Evolutionary conservation across 2,797 vertebrate genomes (phyloP).

Genomic region (Orestias chungarensis): DNA sequence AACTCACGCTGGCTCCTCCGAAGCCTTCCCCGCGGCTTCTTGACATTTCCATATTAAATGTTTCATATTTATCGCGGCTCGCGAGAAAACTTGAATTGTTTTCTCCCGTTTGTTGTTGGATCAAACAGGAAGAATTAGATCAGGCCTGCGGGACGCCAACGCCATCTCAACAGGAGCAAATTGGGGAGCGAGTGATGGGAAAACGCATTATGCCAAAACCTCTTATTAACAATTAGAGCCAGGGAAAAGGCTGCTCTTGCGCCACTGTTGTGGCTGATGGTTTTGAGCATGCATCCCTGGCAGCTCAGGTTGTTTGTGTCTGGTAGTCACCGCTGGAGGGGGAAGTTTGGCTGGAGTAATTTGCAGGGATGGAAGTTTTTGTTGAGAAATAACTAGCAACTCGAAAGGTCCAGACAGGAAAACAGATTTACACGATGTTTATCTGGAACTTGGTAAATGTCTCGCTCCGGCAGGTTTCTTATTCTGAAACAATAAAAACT

Average conservation of each 20-base stretch:
- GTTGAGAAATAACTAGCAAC: slow-evolving; percentile 8
- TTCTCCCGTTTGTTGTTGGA: slow-evolving; percentile 55
- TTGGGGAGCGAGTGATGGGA: slow-evolving; percentile 67
- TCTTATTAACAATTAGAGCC: slow-evolving; percentile 72
- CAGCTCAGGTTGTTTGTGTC: slow-evolving; percentile 64
- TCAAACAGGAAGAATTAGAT: slow-evolving; percentile 67
- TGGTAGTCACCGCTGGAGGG: slow-evolving; percentile 41
- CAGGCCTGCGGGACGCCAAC: slow-evolving; percentile 64
- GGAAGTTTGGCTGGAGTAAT: slow-evolving; percentile 28
- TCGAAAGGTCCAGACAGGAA: background rate
- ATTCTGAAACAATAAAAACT: background rate
- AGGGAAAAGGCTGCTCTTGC: slow-evolving; percentile 55
- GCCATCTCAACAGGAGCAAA: slow-evolving; percentile 61
- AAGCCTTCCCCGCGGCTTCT: slow-evolving; percentile 25
- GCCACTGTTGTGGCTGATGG: slow-evolving; percentile 71
- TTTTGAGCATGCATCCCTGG: slow-evolving; percentile 54
- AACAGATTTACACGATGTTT: background rate
- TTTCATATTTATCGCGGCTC: slow-evolving; percentile 38
- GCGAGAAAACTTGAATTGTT: slow-evolving; percentile 19
- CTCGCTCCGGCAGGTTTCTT: too few species aligned
- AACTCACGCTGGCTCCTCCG: slow-evolving; percentile 2
- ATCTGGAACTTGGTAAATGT: background rate
- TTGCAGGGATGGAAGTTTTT: slow-evolving; percentile 44
- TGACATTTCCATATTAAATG: slow-evolving; percentile 63
- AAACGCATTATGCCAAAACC: slow-evolving; percentile 74